phyloP scores from a whole-genome alignment of 2,113 vertebrate genomes.

The Microtus oregoni region DNA sequence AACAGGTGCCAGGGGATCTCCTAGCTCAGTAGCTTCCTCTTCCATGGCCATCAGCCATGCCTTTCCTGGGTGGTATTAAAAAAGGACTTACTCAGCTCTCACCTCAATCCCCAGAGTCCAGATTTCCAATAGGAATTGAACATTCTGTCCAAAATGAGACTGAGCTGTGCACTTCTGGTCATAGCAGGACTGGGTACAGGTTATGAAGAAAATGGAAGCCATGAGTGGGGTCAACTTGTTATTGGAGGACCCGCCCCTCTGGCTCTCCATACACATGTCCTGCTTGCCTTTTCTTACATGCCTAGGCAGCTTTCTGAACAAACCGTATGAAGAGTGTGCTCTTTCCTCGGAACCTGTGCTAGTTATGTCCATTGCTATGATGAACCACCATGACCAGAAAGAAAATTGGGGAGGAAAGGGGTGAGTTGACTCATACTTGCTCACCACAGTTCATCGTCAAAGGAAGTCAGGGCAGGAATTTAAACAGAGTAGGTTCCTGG shows the following conservation, averaged over 20 bases:
- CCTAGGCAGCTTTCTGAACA: background rate
- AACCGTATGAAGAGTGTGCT: fast-evolving
- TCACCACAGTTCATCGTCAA: background rate
- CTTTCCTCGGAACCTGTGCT: background rate
- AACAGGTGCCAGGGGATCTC: slow-evolving; percentile 85
- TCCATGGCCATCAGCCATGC: fast-evolving
- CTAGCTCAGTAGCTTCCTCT: fast-evolving
- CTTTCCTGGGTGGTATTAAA: background rate
- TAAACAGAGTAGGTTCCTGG: background rate
- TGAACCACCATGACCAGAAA: background rate
- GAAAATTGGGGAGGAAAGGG: background rate
- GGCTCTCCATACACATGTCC: background rate
- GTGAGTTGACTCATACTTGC: background rate
- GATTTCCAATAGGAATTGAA: fast-evolving
- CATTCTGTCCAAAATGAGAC: fast-evolving
- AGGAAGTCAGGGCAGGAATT: background rate
- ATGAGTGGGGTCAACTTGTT: background rate
- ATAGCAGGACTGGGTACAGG: fast-evolving
- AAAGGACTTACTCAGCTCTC: background rate
- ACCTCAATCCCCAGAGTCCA: background rate
- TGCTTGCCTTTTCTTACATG: background rate
- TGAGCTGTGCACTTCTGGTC: fast-evolving
- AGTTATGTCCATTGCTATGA: background rate
- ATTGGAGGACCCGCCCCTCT: too few species aligned
- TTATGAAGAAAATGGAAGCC: too few species aligned